Base-by-base conservation (phyloP, 1,140 invertebrate genomes). In the Drosophila prosaltans region DNA sequence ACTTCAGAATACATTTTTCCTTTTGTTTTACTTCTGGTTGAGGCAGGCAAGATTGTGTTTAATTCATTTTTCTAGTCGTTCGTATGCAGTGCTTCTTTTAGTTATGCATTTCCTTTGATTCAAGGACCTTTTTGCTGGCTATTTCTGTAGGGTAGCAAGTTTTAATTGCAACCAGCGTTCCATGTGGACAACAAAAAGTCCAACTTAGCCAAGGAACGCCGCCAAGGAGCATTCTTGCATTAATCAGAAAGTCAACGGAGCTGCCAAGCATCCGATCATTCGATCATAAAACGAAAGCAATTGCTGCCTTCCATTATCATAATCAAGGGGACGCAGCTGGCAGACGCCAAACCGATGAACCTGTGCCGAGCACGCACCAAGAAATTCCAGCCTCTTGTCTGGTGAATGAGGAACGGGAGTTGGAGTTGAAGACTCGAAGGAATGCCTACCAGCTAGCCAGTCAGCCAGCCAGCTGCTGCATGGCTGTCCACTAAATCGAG, bases 311-410 rank as follows among this genome's bases (percentile, higher is more conserved):
- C 84, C 74, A 88, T 88, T 88, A 89, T 88, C 84, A 89, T 89
- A 88, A 88, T 89, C 84, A 88, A 81, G 72, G 78, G 75, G 36
- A 67, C 73, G 76, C 83, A 88, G 83, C 80, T 88, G 83, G 83
- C 83, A 84, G 81, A 84, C 77, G 76, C 81, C 73, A 78, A 81
- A 78, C 71, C 74, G 75, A 71, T 80, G 63, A 78, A 80, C 72
- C 77, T 90, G 89, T 91, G 89, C 89, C 89, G 80, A 91, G 89
- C 89, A 91, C 89, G 89, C 89, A 91, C 89, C 89, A 91, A 89
- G 81, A 91, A 91, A 91, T 91, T 91, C 89, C 89, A 76, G 75
- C 71, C 76, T 81, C 81, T 91, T 91, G 89, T 91, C 62, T 81
- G 30, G 39, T 91, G 89, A 89, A 91, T 89, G 88, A 80, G 72